Evolutionary conservation across 2,113 vertebrate species (phyloP).

Genomic region (Xiphophorus hellerii): DNA sequence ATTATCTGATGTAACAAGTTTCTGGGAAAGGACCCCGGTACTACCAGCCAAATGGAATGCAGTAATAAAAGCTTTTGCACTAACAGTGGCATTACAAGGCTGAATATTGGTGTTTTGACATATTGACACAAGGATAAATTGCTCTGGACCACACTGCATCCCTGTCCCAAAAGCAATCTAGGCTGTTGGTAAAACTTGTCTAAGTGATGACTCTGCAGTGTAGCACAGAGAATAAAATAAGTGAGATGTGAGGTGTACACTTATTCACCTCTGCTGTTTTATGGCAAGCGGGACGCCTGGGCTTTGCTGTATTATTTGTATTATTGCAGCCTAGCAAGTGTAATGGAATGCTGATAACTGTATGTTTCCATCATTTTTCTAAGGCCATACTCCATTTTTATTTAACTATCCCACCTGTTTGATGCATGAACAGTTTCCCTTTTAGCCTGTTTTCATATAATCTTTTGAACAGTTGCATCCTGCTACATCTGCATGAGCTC

Average conservation of each 20-base stretch:
- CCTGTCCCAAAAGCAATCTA: slow-evolving; percentile 78
- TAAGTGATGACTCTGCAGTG: slow-evolving; percentile 72
- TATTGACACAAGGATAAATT: slow-evolving; percentile 74
- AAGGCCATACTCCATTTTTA: background rate
- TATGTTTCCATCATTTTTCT: slow-evolving; percentile 9
- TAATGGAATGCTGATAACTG: slow-evolving; percentile 20
- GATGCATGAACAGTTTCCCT: background rate
- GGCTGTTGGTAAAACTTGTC: slow-evolving; percentile 68
- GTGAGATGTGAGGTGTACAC: slow-evolving; percentile 59
- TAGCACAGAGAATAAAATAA: slow-evolving; percentile 73
- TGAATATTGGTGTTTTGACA: slow-evolving; percentile 74
- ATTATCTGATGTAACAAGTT: slow-evolving; percentile 57
- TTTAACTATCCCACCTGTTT: slow-evolving; percentile 2
- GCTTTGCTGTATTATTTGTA: slow-evolving; percentile 53
- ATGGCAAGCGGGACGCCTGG: slow-evolving; percentile 35
- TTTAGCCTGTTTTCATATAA: background rate
- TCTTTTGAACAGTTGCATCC: background rate
- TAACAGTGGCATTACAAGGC: slow-evolving; percentile 67
- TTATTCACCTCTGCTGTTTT: slow-evolving; percentile 47
- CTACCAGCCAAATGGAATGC: slow-evolving; percentile 56
- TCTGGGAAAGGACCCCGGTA: slow-evolving; percentile 47
- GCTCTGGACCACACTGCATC: slow-evolving; percentile 75
- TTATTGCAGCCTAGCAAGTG: slow-evolving; percentile 50
- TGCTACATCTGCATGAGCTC: background rate
- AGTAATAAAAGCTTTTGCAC: slow-evolving; percentile 52